phyloP scores from a whole-genome alignment of 2,888 invertebrate species.

The Temnothorax ravouxi region DNA sequence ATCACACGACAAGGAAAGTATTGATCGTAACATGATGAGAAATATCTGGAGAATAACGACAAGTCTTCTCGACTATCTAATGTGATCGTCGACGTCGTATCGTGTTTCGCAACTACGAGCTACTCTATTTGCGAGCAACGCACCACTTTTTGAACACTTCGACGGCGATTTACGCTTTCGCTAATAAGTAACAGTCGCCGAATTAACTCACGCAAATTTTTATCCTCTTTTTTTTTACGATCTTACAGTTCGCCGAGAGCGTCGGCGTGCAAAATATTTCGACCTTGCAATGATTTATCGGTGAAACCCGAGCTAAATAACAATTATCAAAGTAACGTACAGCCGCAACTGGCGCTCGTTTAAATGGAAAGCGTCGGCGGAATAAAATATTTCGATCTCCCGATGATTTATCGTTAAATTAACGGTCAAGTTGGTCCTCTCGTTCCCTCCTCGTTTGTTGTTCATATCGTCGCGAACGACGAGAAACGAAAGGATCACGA shows the following conservation, averaged over 20 bases:
- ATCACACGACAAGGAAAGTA: not conserved
- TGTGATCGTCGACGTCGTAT: not conserved
- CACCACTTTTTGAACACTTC: constrained; percentile 6
- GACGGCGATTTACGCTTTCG: constrained; percentile 22
- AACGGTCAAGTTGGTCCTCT: not conserved
- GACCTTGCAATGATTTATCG: constrained; percentile 32
- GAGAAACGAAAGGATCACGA: not conserved
- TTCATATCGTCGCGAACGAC: not conserved
- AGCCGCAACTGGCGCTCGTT: constrained; percentile 6
- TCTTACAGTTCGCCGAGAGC: not conserved
- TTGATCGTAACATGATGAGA: constrained; percentile 19
- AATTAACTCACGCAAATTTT: constrained; percentile 2
- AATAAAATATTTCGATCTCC: constrained; percentile 33
- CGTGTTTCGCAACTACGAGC: not conserved
- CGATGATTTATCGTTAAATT: constrained; percentile 32
- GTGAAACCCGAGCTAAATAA: constrained; percentile 16
- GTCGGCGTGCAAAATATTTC: constrained; percentile 39
- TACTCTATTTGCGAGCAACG: not conserved
- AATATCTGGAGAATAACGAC: constrained; percentile 12
- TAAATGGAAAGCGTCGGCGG: constrained; percentile 3
- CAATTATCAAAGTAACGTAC: constrained; percentile 25
- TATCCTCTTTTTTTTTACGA: constrained; percentile 2
- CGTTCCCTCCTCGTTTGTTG: not conserved
- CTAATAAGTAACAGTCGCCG: not conserved
- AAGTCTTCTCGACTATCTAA: not conserved